These are phyloP conservation scores for Bufotes viridis DNA, from an alignment of 2,797 vertebrate genomes.

Conservation along the genomic window DNA sequence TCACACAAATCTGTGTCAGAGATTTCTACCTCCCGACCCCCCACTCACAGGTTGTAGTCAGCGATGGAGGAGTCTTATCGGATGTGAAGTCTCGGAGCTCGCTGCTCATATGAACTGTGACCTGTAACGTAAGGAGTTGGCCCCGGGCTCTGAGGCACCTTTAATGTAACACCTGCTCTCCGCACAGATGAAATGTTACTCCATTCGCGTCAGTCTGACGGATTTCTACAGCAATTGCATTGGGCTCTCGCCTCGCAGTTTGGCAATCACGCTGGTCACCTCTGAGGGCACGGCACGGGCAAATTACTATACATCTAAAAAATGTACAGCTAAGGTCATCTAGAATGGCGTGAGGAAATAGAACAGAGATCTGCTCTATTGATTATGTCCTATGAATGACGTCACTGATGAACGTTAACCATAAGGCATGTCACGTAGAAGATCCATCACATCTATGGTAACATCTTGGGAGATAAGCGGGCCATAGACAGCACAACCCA, in stretches of 20 bases:
- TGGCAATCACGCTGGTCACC: neutral
- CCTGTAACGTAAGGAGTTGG: constrained; percentile 34
- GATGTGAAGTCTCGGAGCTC: neutral
- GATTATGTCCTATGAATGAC: neutral
- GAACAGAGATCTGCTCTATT: neutral
- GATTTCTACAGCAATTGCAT: neutral
- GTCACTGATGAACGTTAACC: neutral
- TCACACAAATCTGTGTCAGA: neutral
- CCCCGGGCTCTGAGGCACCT: constrained; percentile 30
- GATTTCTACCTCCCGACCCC: neutral
- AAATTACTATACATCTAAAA: neutral
- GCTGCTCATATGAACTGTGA: constrained; percentile 16
- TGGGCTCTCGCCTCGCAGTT: neutral
- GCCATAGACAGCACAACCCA: neutral
- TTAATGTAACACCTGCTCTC: constrained; percentile 39
- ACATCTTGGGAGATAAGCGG: neutral
- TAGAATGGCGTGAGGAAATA: neutral
- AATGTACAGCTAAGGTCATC: neutral
- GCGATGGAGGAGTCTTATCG: neutral
- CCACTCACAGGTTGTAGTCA: neutral
- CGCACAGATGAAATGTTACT: constrained; percentile 14
- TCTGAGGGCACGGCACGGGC: neutral
- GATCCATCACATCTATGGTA: neutral
- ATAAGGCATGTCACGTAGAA: too few relatives aligned
- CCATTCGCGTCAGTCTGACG: neutral